Evolutionary conservation across 2,113 vertebrate species (phyloP).

Genomic region (Bostrychus sinensis): DNA sequence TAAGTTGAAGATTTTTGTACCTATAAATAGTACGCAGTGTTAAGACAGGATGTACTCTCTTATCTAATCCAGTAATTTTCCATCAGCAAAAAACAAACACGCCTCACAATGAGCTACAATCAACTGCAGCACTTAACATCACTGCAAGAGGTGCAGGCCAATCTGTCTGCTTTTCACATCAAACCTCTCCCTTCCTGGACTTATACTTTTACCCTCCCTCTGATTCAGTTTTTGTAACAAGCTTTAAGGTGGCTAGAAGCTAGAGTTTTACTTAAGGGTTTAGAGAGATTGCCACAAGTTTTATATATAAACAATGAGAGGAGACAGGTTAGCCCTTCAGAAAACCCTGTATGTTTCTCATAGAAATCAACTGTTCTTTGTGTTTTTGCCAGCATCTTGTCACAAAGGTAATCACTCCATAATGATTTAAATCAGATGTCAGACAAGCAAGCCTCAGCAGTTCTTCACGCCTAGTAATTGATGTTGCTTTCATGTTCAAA

Average conservation of each 20-base stretch:
- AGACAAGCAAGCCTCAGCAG: constrained; percentile 22
- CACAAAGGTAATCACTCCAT: constrained; percentile 16
- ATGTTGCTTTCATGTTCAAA: constrained; percentile 23
- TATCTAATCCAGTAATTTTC: constrained; percentile 25
- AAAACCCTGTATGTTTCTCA: constrained; percentile 8
- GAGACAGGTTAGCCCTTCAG: constrained; percentile 9
- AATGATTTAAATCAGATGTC: constrained; percentile 30
- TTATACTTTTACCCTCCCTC: constrained; percentile 13
- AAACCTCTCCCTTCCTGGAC: constrained; percentile 36
- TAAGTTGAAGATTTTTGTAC: no score
- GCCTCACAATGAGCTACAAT: constrained; percentile 47
- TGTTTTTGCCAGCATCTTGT: constrained; percentile 1
- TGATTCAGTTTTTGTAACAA: constrained; percentile 39
- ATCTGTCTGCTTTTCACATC: constrained; percentile 54
- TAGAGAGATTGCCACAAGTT: constrained; percentile 42
- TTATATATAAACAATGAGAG: constrained; percentile 29
- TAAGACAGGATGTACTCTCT: constrained; percentile 19
- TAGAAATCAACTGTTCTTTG: constrained; percentile 18
- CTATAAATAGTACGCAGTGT: no score
- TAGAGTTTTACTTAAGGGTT: constrained; percentile 33
- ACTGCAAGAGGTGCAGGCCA: constrained; percentile 61
- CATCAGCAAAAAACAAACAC: constrained; percentile 36
- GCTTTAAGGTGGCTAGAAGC: constrained; percentile 25
- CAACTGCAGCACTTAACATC: constrained; percentile 61
- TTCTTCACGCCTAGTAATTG: constrained; percentile 15